Base-by-base conservation (phyloP, 2,797 vertebrate genomes). In the Chelon labrosus region DNA sequence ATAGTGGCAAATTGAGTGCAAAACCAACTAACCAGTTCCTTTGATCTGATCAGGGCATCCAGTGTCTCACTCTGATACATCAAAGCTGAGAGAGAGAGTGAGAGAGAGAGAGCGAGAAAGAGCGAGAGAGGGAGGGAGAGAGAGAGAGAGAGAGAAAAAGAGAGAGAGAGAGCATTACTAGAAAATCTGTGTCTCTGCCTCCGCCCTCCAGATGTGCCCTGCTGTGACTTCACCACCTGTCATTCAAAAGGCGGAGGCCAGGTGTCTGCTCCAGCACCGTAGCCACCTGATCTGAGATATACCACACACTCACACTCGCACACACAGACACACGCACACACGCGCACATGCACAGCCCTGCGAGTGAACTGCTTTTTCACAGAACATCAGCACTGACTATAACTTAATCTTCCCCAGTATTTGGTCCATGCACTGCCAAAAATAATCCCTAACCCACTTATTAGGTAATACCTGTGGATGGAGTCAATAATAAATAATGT, bases 181-280 rank as follows among this genome's bases (percentile, higher is more conserved):
- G 44, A 86, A 77, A 85, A 82, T 75, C 68, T 61, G 63, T 67
- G 31, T 57, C 53, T 11, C 71, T 11, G 16, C 53, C 56, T 44
- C 63, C 65, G 46, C 72, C 82, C 62, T 77, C 69, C 85, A 87
- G 84, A 89, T 90, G 85, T 91, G 85, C 86, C 79, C 85, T 74
- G 51, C 62, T 50, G 79, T 86, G 86, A 90, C 89, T 84, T 80
- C 76, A 85, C 78, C 83, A 89, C 83, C 87, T 90, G 89, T 85
- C 90, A 90, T 67, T 91, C 88, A 88, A 88, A 85, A 87, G 79
- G 82, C 65, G 6, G 55, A 80, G 83, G 56, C 84, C 88, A 90
- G 89, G 82, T 91, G 88, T 83, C 77, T 86, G 83, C 77, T 85
- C 75, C 59, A 3, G 50, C 67, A 65, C 22, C 27, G 31, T 74